phyloP scores from a whole-genome alignment of 2,113 vertebrate species.

The Capreolus pygargus region DNA sequence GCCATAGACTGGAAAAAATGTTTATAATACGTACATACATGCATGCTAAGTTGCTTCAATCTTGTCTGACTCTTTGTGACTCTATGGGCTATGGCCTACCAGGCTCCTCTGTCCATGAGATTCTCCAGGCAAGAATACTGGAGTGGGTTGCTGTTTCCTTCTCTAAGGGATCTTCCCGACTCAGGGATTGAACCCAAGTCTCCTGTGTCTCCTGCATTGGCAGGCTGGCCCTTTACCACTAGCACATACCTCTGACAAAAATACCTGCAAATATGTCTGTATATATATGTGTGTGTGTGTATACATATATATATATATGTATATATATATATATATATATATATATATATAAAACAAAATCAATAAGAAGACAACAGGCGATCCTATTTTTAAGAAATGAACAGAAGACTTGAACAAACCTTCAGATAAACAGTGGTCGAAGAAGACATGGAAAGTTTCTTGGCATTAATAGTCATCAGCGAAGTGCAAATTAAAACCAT shows the following conservation, averaged over 20 bases:
- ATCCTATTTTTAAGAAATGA: background rate
- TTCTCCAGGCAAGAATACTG: background rate
- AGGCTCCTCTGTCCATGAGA: background rate
- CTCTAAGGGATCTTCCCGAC: background rate
- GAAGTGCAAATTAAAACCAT: background rate
- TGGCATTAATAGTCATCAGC: background rate
- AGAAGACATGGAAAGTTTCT: background rate
- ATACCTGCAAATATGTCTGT: background rate
- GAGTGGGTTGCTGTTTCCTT: background rate
- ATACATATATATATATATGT: fast-evolving
- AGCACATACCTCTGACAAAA: background rate
- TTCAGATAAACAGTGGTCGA: background rate
- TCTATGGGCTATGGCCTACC: background rate
- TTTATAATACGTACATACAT: background rate
- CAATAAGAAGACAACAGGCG: background rate
- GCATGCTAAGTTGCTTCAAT: background rate
- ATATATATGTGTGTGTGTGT: background rate
- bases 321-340: background rate
- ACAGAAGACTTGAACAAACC: background rate
- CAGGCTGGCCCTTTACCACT: background rate
- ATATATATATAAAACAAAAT: background rate
- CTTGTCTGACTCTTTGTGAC: background rate
- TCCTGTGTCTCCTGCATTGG: background rate
- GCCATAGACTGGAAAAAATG: background rate
- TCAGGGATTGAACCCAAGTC: background rate